Evolutionary conservation across 2,113 vertebrate genomes (phyloP).

Genomic region (Craseonycteris thonglongyai): DNA sequence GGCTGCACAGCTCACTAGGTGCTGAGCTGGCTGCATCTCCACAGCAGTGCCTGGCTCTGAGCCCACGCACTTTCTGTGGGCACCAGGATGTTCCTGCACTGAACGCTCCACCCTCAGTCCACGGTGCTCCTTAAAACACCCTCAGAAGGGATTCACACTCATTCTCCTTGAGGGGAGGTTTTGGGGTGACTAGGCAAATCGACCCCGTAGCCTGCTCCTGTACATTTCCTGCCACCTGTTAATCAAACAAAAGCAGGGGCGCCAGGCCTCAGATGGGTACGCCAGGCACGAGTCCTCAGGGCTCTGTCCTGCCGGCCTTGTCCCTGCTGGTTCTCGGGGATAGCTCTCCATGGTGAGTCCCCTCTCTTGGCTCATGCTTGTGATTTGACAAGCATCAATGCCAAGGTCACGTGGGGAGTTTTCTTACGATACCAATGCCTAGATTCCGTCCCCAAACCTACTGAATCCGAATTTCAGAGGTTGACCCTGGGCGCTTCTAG

Average conservation of each 20-base stretch:
- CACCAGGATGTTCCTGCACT: fast-evolving
- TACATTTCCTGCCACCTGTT: background rate
- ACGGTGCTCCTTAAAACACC: background rate
- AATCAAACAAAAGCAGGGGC: background rate
- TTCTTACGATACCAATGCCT: background rate
- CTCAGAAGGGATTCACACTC: background rate
- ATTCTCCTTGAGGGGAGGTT: background rate
- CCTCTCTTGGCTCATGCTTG: background rate
- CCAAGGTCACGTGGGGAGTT: background rate
- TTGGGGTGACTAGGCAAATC: background rate
- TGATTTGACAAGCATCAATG: background rate
- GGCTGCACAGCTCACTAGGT: background rate
- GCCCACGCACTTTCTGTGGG: background rate
- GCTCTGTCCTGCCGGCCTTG: background rate
- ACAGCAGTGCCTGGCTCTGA: background rate
- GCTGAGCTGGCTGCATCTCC: background rate
- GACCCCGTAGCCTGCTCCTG: background rate
- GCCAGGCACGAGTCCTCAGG: background rate
- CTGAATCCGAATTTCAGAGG: background rate
- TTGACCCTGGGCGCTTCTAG: background rate
- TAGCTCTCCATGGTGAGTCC: background rate
- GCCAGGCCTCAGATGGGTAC: background rate
- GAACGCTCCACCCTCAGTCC: background rate
- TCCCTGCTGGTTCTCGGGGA: fast-evolving
- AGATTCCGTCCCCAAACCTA: too few species aligned